A percentile compares a stretch with the other conserved stretches of the same genome.
Evolutionary conservation across 1,140 invertebrate genomes (phyloP).

Genomic region (Mesaphorura yosii): DNA sequence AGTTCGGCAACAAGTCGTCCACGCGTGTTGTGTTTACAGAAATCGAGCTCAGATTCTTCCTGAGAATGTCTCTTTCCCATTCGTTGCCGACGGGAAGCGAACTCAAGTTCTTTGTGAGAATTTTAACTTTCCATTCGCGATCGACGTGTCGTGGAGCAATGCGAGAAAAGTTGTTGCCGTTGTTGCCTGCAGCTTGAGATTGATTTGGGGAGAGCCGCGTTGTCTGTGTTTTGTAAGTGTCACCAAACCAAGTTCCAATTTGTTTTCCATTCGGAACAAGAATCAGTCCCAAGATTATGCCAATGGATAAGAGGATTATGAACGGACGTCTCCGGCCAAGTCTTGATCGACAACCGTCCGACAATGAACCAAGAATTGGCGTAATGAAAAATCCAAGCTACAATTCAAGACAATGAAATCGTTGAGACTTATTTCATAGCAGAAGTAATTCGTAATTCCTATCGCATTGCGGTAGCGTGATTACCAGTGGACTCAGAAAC

Average conservation of each 20-base stretch:
- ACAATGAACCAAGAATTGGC: constrained; percentile 79
- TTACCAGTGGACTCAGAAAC: constrained; percentile 70
- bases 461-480: not conserved
- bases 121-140: too few relatives aligned
- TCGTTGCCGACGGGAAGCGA: too few relatives aligned
- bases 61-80: too few relatives aligned
- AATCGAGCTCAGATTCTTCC: too few relatives aligned
- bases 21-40: too few relatives aligned
- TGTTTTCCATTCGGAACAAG: constrained; percentile 81
- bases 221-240: constrained; percentile 41
- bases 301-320: constrained; percentile 74
- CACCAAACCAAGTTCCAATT: constrained; percentile 68
- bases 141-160: too few relatives aligned
- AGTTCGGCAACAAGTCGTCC: too few relatives aligned
- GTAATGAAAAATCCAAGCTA: constrained; percentile 79
- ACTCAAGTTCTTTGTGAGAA: too few relatives aligned
- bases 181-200: not conserved
- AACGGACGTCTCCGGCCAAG: constrained; percentile 80
- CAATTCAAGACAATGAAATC: not conserved
- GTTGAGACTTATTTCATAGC: not conserved
- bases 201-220: too few relatives aligned
- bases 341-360: constrained; percentile 68
- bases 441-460: not conserved
- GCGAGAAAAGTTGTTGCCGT: not conserved
- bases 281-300: constrained; percentile 72